Percentiles rank a stretch among this genome's conserved stretches.
Conservation (phyloP, 2,113 vertebrate genomes). For the Hipposideros armiger region DNA sequence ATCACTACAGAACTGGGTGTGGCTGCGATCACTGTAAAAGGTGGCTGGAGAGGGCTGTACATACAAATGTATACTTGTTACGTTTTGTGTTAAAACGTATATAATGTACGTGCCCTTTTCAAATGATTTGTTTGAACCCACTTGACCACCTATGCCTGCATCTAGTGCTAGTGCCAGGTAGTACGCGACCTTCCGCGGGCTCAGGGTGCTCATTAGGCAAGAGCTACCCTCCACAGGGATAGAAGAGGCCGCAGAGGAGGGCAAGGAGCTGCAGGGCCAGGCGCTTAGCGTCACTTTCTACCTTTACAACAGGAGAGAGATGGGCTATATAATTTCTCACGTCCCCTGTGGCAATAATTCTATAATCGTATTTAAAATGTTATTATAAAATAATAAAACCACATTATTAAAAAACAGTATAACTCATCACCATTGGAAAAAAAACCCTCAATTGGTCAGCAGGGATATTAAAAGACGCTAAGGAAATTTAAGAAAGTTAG, state of each 20-base stretch:
- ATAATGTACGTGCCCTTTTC: not conserved
- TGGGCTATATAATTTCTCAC: not conserved
- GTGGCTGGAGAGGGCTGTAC: accelerated
- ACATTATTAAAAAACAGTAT: not conserved
- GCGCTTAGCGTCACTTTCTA: not conserved
- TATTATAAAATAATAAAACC: not conserved
- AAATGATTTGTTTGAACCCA: not conserved
- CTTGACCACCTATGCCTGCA: not conserved
- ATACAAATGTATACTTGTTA: accelerated
- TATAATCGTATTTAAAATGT: not conserved
- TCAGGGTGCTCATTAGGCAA: too few relatives aligned
- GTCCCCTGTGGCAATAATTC: not conserved
- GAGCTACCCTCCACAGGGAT: not conserved
- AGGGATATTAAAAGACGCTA: not conserved
- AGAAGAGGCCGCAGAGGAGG: too few relatives aligned
- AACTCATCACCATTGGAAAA: not conserved
- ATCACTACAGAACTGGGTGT: accelerated
- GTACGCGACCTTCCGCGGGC: too few relatives aligned
- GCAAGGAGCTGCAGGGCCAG: not conserved
- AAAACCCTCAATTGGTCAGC: not conserved
- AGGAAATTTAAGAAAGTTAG: not conserved
- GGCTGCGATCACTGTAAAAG: not conserved
- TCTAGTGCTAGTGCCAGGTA: too few relatives aligned
- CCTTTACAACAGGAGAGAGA: accelerated
- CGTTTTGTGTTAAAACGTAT: not conserved